phyloP scores from a whole-genome alignment of 2,113 vertebrate species.

The Phalacrocorax brasilianus region DNA sequence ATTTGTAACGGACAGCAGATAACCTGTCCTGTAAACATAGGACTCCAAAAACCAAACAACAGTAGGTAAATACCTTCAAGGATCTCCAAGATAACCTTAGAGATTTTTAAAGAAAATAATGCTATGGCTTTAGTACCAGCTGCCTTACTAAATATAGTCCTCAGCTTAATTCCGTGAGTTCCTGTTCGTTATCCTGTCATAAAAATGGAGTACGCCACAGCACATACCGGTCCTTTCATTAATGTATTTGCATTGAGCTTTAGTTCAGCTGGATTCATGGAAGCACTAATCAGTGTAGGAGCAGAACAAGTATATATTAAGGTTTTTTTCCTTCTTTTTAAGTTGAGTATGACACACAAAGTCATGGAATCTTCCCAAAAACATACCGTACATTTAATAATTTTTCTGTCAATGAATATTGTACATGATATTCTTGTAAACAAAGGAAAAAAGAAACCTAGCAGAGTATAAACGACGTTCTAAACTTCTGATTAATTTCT shows the following conservation, averaged over 20 bases:
- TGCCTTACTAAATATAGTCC: background rate
- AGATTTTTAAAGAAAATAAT: background rate
- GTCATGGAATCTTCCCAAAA: background rate
- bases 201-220: background rate
- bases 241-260: background rate
- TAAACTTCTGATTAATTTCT: constrained; percentile 45
- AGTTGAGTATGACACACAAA: background rate
- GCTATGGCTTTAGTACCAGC: background rate
- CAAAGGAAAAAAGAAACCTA: background rate
- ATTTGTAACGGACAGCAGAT: background rate
- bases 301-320: constrained; percentile 1
- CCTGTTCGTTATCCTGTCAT: background rate
- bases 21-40: background rate
- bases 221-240: background rate
- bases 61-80: background rate
- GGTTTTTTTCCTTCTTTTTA: background rate
- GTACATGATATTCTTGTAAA: constrained; percentile 4
- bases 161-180: background rate
- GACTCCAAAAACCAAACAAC: background rate
- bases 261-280: constrained; percentile 3
- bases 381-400: background rate
- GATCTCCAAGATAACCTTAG: background rate
- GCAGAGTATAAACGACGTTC: constrained; percentile 15
- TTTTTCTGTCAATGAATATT: constrained; percentile 12
- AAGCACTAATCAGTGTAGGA: background rate